These are phyloP conservation scores for Drosophila auraria DNA, from an alignment of 1,140 invertebrate genomes.

Conservation along the genomic window DNA sequence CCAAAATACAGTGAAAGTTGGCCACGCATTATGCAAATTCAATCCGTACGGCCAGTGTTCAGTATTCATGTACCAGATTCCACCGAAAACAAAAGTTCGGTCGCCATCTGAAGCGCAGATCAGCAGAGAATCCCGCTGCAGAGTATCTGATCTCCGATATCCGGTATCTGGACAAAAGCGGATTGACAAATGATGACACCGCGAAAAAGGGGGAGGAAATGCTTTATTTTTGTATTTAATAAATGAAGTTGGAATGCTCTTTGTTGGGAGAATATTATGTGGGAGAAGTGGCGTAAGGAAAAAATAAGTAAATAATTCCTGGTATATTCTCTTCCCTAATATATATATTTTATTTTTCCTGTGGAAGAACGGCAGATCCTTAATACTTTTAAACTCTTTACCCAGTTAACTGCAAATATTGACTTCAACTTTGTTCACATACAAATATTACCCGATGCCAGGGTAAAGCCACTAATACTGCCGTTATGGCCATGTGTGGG, in stretches of 20 bases:
- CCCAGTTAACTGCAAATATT: background rate
- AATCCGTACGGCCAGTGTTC: slow-evolving; percentile 29
- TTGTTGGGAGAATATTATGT: background rate
- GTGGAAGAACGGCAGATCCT: background rate
- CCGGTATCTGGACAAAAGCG: slow-evolving; percentile 46
- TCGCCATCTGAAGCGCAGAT: slow-evolving; percentile 49
- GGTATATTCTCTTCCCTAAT: too few relatives aligned
- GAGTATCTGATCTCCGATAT: slow-evolving; percentile 47
- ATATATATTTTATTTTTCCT: too few relatives aligned
- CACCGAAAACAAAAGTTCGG: slow-evolving; percentile 66
- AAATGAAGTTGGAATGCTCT: slow-evolving; percentile 23
- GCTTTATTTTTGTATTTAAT: background rate
- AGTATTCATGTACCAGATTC: slow-evolving; percentile 48
- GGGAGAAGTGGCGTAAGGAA: background rate
- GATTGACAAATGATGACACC: slow-evolving; percentile 55
- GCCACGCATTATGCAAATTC: slow-evolving; percentile 73
- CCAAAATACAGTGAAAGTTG: slow-evolving; percentile 82
- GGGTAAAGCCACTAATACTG: slow-evolving; percentile 26
- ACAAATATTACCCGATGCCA: background rate
- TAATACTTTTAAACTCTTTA: background rate
- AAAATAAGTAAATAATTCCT: too few relatives aligned
- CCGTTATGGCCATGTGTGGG: slow-evolving; percentile 52
- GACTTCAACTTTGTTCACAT: background rate
- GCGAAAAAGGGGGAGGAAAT: slow-evolving; percentile 15
- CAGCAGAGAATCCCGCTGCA: slow-evolving; percentile 40